Percentiles rank a stretch among this genome's conserved stretches.
Evolutionary conservation across 2,797 vertebrate genomes (phyloP).

Genomic region (Acanthornis magna): DNA sequence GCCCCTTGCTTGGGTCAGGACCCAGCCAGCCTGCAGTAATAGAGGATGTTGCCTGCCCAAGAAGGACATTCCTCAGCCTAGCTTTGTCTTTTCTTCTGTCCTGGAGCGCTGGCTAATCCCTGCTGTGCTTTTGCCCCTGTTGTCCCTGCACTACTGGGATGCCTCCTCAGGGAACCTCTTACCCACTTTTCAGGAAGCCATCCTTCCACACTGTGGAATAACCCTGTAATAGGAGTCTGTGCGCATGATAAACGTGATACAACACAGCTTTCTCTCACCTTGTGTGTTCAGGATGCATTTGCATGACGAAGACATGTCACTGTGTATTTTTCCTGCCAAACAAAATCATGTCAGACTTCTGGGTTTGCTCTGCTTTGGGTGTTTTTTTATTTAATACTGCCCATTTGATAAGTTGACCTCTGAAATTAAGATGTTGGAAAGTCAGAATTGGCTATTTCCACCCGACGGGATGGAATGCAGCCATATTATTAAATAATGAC

Average conservation of each 20-base stretch:
- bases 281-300: not conserved
- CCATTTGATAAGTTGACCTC: not conserved
- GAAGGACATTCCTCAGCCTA: not conserved
- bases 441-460: constrained; percentile 12
- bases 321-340: not conserved
- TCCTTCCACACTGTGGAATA: not conserved
- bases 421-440: constrained; percentile 4
- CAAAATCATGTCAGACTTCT: not conserved
- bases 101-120: not conserved
- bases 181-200: not conserved
- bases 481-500: constrained; percentile 33
- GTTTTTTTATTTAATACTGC: not conserved
- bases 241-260: not conserved
- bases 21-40: not conserved
- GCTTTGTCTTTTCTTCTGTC: not conserved
- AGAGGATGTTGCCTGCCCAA: not conserved
- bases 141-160: not conserved
- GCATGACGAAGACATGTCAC: not conserved
- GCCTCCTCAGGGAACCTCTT: not conserved
- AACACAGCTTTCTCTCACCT: not conserved
- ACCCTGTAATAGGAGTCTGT: not conserved
- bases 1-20: not conserved
- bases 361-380: not conserved
- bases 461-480: not conserved
- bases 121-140: not conserved